Base-by-base conservation (phyloP, 2,113 vertebrate species). In the Siniperca knerii region DNA sequence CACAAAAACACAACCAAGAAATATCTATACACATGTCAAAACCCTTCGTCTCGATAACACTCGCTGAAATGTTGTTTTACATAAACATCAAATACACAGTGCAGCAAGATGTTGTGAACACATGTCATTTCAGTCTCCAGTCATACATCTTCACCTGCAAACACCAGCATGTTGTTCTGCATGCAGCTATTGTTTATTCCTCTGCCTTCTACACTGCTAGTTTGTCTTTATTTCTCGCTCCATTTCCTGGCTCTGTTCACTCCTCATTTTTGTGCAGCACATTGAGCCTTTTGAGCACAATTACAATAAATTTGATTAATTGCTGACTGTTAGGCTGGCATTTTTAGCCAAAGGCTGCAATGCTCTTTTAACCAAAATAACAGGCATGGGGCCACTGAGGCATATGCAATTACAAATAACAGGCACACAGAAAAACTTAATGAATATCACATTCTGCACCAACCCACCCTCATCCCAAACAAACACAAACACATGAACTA, bases 261-360 rank as follows among this genome's bases (percentile, higher is more conserved):
- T 79, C 20, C 25, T 75, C 25, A 25, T 73, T 86, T 86, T 77
- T 73, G 48, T 64, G 57, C 50, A 75, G 50, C 68, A 71, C 40
- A 75, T 21, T 58, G 18, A 44, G 72, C 37, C 55, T 89, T 86
- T 70, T 67, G 58, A 87, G 74, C 62, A 72, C 44, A 74, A 75
- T 83, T 68, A 83, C 15, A 78, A 90, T 82, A 55, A 73, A 85
- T 84, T 81, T 2, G 11, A 91, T 87, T 88, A 80, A 89, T 81
- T 82, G 82, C 57, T 20, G 20, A 83, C 18, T 78, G 48, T 77
- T 68, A 65, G 35, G 46, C 54, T 61, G 58, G 37, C 64, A 37
- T 85, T 89, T 89, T 85, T 75, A 85, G 77, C 73, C 69, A 29
- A 54, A 70, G 75, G 78, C 64, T 78, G 54, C 61, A 81, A 69